Base-by-base conservation (phyloP, 2,888 invertebrate species). In the Cephonodes hylas region DNA sequence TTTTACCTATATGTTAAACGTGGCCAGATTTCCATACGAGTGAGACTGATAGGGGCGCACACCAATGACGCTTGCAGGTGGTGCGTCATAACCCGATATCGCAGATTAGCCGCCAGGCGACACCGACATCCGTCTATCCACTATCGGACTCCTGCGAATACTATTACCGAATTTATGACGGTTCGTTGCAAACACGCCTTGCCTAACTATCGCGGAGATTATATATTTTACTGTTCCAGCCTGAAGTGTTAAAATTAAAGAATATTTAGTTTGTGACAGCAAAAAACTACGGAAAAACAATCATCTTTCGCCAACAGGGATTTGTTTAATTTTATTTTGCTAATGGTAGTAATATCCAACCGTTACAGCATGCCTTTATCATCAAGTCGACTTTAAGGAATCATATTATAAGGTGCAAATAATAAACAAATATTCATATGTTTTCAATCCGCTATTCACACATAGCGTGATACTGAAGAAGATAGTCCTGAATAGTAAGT, bases 151-250 rank as follows among this genome's bases (percentile, higher is more conserved):
- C n/a, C 45, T 60, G 18, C 15, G 23, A 60, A 42, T 20, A 15
- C 66, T 60, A 78, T 79, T 80, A 79, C 75, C 62, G 65, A 73
- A 76, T 79, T 79, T 80, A 79, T 72, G 76, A 77, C 70, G 73
- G 69, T 66, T 71, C 73, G 68, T 68, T 60, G 20, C 42, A 15
- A 48, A 53, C 38, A 23, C 7, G n/a, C 23, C 34, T 4, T n/a
- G 8, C 5, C 22, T 23, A 18, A 42, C 22, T 23, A 22, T 42
- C 42, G 15, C 42, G 4, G 6, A 42, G 15, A n/a, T n/a, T 38
- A 38, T 38, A n/a, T 3, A n/a, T 34, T 8, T 34, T 13, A n/a
- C 34, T n/a, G 13, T n/a, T n/a, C n/a, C 38, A 13, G 3, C 10
- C 3, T 38, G 34, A 3, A 3, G 3, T 38, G 34, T 13, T 13